Base-by-base conservation (phyloP, 2,797 vertebrate genomes). In the Artibeus jamaicensis region DNA sequence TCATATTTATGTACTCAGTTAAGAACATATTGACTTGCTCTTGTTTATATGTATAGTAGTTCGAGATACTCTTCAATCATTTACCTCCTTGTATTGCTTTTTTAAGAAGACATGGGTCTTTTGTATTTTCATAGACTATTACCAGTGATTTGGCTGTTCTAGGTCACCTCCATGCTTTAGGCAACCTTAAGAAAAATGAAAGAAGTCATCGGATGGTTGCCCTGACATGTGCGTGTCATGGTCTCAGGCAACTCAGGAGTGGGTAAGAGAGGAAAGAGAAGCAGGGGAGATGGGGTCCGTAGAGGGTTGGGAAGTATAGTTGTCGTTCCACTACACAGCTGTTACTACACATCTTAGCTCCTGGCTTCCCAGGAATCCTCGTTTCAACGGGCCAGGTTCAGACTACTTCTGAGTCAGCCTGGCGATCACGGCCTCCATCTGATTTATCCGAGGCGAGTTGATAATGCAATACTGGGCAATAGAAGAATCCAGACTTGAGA, bases 31-130 rank as follows among this genome's bases (percentile, higher is more conserved):
- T 53, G 10, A 37, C 70, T 67, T 55, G 19, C 9, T 19, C n/a
- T 46, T 32, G 18, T 42, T 26, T 46, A 5, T 3, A 0, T 3
- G 42, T n/a, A n/a, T n/a, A n/a, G 79, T 12, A 2, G 22, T 65
- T 70, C 3, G 2, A 1, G 29, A 0, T 16, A 1, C 2, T 26
- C 42, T 53, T 50, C 14, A 0, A 1, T 59, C 32, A 9, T 39
- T 34, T 34, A 2, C 32, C 9, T 34, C 4, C 16, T 0, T 0
- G 5, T 24, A 8, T 42, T 8, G 21, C 10, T 26, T 79, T 26
- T 19, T 26, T 3, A 19, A 0, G 29, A 53, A 74, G 42, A 76
- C 39, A 12, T 15, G 16, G 50, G 11, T 26, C 62, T 53, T n/a
- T 79, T 21, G 0, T n/a, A 29, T 62, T 29, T 55, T 46, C 21